Conservation (phyloP, 2,113 vertebrate genomes). For the human region GRCh38 chrX:24226001-24226500, state of each 20-base stretch:
- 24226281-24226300: not conserved
- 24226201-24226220: not conserved
- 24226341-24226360: not conserved
- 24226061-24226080: not conserved
- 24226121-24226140: not conserved
- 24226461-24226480: not conserved
- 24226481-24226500: not conserved
- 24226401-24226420: not conserved
- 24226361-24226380: not conserved
- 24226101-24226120: not conserved
- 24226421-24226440: not conserved
- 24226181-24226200: not conserved
- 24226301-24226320: not conserved
- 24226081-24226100: not conserved
- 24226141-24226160: not conserved
- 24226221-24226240: not conserved
- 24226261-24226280: slow-evolving; percentile 16
- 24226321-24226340: not conserved
- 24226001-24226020: not conserved
- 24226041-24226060: not conserved
- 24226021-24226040: not conserved
- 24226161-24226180: not conserved
- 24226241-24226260: not conserved
- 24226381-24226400: not conserved
- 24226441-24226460: not conserved